Evolutionary conservation across 1,140 invertebrate species (phyloP).

Genomic region (Charaxes varanes): DNA sequence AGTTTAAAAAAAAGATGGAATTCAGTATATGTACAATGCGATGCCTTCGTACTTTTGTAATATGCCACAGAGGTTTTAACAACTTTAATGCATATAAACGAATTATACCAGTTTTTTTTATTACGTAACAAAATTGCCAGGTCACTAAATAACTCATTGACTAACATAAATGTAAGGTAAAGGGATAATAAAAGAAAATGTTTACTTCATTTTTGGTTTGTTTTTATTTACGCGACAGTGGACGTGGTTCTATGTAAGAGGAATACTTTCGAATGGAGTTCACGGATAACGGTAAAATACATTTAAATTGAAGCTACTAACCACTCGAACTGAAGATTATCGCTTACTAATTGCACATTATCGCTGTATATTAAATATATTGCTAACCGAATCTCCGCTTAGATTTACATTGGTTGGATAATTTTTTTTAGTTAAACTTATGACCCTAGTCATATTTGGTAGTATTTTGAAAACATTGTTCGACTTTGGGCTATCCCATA

Average conservation of each 20-base stretch:
- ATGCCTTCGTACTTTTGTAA: too few species aligned
- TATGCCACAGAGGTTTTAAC: too few species aligned
- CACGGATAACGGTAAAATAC: conserved; percentile 25
- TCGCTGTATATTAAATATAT: conserved; percentile 2
- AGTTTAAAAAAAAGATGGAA: too few species aligned
- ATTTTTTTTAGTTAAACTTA: too few species aligned
- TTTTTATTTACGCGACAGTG: conserved; percentile 50
- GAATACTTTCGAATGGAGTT: conserved; percentile 24
- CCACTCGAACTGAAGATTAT: conserved; percentile 2
- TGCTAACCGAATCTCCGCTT: too few species aligned
- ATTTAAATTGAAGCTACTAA: conserved; percentile 17
- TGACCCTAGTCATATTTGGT: too few species aligned
- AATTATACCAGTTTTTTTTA: too few species aligned
- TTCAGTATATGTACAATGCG: too few species aligned
- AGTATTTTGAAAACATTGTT: too few species aligned
- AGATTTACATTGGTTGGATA: too few species aligned
- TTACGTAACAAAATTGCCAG: conserved; percentile 8
- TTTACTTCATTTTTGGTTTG: conserved; percentile 57
- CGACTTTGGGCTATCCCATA: too few species aligned
- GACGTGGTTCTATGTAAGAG: conserved; percentile 25
- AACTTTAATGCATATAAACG: too few species aligned
- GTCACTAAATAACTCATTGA: conserved; percentile 8
- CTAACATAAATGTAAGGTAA: conserved; percentile 18
- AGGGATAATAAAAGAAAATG: conserved; percentile 55
- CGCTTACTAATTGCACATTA: conserved; percentile 14